Percentiles rank a stretch among this genome's conserved stretches.
Evolutionary conservation across 1,140 invertebrate genomes (phyloP).

Genomic region (Piezodorus guildinii): DNA sequence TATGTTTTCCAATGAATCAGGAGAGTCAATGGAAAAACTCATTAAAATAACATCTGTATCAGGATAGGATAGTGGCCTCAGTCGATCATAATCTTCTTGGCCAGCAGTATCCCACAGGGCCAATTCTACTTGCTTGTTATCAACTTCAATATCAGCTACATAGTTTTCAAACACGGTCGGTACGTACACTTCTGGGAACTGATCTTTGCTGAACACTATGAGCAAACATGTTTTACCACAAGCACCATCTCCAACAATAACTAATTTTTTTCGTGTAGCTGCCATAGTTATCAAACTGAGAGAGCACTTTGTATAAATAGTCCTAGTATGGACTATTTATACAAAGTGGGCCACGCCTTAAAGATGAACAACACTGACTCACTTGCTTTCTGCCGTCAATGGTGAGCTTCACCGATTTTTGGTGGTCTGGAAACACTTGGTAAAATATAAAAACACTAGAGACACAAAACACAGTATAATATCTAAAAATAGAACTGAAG

Average conservation of each 20-base stretch:
- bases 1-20: conserved; percentile 93
- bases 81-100: conserved; percentile 95
- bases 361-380: conserved; percentile 9
- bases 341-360: conserved; percentile 25
- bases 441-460: no score
- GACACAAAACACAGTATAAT: neutral
- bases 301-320: neutral
- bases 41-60: conserved; percentile 97
- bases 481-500: neutral
- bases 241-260: conserved; percentile 98
- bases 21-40: conserved; percentile 96
- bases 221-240: conserved; percentile 97
- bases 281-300: conserved; percentile 53
- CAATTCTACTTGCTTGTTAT: conserved; percentile 87
- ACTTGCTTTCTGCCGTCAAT: conserved; percentile 11
- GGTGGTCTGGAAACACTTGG: conserved; percentile 6
- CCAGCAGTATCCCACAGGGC: conserved; percentile 98
- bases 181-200: conserved; percentile 97
- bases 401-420: neutral
- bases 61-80: conserved; percentile 90
- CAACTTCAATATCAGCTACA: conserved; percentile 95
- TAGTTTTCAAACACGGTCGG: conserved; percentile 99
- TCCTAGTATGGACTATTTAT: conserved; percentile 22
- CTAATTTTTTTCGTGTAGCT: conserved; percentile 96
- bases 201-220: conserved; percentile 97